phyloP scores from a whole-genome alignment of 1,140 invertebrate genomes.

The Sarcophaga peregrina region DNA sequence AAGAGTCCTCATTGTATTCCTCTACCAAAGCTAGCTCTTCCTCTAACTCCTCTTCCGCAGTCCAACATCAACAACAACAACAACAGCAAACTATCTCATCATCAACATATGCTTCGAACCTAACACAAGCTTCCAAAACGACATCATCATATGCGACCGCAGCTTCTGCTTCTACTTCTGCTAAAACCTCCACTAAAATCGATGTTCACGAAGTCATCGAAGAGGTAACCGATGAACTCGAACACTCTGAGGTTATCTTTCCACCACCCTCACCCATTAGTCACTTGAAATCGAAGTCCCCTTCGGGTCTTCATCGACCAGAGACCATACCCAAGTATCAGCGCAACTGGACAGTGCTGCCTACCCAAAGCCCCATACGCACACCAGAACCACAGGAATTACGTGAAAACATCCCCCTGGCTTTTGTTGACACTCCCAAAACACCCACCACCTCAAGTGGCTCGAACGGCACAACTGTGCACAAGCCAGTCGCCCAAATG shows the following conservation, averaged over 20 bases:
- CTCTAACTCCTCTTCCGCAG: slow-evolving; percentile 64
- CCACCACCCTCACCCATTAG: slow-evolving; percentile 64
- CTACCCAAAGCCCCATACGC: slow-evolving; percentile 68
- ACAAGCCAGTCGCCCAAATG: slow-evolving; percentile 59
- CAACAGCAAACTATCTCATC: slow-evolving; percentile 47
- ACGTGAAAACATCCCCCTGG: slow-evolving; percentile 64
- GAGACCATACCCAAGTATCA: slow-evolving; percentile 73
- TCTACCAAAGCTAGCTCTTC: slow-evolving; percentile 57
- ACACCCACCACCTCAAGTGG: slow-evolving; percentile 43
- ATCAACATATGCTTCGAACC: slow-evolving; percentile 46
- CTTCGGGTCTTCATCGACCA: slow-evolving; percentile 70
- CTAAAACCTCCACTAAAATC: slow-evolving; percentile 46
- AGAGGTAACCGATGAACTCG: slow-evolving; percentile 60
- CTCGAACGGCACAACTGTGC: slow-evolving; percentile 50
- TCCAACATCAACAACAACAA: slow-evolving; percentile 54
- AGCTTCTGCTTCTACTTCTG: not conserved
- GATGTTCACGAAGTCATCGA: slow-evolving; percentile 59
- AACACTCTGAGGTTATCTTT: slow-evolving; percentile 59
- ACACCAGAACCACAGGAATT: slow-evolving; percentile 68
- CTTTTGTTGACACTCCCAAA: slow-evolving; percentile 57
- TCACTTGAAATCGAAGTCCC: slow-evolving; percentile 61
- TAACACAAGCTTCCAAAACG: slow-evolving; percentile 39
- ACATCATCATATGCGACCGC: slow-evolving; percentile 37
- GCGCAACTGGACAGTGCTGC: slow-evolving; percentile 71
- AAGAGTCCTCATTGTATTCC: slow-evolving; percentile 50